Conservation (phyloP, 2,113 vertebrate species). For the Pseudorasbora parva region DNA sequence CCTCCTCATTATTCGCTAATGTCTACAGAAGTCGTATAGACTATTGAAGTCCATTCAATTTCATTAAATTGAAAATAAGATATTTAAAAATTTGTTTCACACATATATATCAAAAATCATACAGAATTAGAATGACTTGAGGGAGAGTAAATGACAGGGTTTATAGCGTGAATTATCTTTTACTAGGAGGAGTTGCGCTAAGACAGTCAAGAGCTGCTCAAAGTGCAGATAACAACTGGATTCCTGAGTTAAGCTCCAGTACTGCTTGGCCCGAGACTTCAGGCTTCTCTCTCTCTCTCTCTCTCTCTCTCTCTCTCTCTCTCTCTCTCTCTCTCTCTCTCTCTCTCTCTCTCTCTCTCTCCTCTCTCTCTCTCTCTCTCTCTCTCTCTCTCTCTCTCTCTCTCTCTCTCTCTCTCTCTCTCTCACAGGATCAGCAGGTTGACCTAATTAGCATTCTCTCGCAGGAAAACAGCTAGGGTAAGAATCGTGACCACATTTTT, state of each 20-base stretch:
- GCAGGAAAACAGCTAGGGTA: slow-evolving; percentile 24
- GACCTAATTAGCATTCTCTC: slow-evolving; percentile 67
- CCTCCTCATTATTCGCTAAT: too few relatives aligned
- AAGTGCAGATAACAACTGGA: slow-evolving; percentile 72
- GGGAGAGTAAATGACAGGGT: neutral
- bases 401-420: too few relatives aligned
- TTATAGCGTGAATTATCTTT: neutral
- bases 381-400: too few relatives aligned
- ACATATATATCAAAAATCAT: neutral
- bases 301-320: too few relatives aligned
- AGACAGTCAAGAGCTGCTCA: slow-evolving; percentile 63
- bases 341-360: too few relatives aligned
- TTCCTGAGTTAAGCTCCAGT: slow-evolving; percentile 69
- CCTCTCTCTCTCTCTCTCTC: too few relatives aligned
- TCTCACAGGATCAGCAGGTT: slow-evolving; percentile 64
- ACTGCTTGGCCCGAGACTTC: slow-evolving; percentile 60
- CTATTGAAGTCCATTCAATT: too few relatives aligned
- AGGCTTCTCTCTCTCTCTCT: slow-evolving; percentile 15
- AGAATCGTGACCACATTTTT: neutral
- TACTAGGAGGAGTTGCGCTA: slow-evolving; percentile 64
- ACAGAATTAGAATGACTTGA: neutral
- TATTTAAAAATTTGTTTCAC: too few relatives aligned
- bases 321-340: too few relatives aligned
- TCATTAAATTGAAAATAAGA: neutral
- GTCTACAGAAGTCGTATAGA: too few relatives aligned